Evolutionary conservation across 2,888 invertebrate genomes (phyloP).

Genomic region (Rhabditophanes sp.): DNA sequence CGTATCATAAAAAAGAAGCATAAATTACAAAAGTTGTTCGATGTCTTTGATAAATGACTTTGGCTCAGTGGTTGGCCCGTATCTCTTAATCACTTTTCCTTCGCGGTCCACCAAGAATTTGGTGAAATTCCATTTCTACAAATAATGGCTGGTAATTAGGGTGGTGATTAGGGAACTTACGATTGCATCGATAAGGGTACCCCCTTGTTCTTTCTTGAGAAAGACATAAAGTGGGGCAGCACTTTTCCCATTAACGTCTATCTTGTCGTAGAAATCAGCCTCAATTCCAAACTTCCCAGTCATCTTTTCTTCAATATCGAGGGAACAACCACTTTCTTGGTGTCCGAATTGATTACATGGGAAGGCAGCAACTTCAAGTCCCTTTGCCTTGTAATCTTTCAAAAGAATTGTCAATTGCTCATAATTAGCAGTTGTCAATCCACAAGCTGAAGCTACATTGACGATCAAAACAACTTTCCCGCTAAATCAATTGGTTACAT

Average conservation of each 20-base stretch:
- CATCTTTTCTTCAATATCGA: constrained; percentile 55
- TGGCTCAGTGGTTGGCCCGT: constrained; percentile 32
- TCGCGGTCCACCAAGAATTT: constrained; percentile 60
- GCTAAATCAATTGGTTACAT: constrained; percentile 43
- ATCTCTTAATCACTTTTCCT: constrained; percentile 26
- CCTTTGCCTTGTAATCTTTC: constrained; percentile 58
- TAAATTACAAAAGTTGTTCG: constrained; percentile 21
- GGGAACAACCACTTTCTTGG: constrained; percentile 49
- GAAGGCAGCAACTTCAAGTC: constrained; percentile 64
- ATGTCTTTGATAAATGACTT: constrained; percentile 29
- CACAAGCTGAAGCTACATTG: constrained; percentile 71
- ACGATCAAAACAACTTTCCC: constrained; percentile 65
- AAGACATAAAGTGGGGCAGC: constrained; percentile 58
- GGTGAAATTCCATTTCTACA: constrained; percentile 80
- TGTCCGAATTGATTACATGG: constrained; percentile 65
- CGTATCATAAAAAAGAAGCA: too few relatives aligned
- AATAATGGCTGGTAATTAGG: too few relatives aligned
- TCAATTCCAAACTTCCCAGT: constrained; percentile 30
- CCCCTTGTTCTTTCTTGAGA: constrained; percentile 53
- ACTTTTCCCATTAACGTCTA: constrained; percentile 58
- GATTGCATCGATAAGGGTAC: constrained; percentile 50
- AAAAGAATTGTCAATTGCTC: constrained; percentile 59
- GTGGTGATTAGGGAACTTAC: too few relatives aligned
- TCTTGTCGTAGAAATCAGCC: constrained; percentile 52
- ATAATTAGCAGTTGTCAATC: constrained; percentile 62